These are phyloP conservation scores for Eledona agricola DNA, from an alignment of 2,888 invertebrate genomes.

Conservation along the genomic window DNA sequence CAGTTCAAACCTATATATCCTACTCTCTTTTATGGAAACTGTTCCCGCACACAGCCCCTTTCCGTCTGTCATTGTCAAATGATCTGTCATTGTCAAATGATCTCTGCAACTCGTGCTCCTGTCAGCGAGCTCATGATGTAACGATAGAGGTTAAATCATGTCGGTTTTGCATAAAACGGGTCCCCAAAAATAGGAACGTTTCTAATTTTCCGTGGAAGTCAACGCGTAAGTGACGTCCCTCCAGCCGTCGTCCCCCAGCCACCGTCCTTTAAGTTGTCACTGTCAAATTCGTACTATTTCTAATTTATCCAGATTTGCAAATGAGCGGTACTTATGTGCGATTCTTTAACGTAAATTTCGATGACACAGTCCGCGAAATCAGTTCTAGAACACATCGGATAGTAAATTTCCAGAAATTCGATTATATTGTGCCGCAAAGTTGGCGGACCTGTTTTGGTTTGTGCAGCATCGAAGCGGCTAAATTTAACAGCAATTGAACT, in stretches of 20 bases:
- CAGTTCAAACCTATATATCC: no score
- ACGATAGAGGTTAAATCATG: slow-evolving; percentile 33
- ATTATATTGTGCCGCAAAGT: slow-evolving; percentile 9
- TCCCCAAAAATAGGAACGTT: neutral
- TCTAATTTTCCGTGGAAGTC: no score
- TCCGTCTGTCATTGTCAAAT: no score
- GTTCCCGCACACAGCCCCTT: no score
- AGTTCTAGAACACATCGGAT: slow-evolving; percentile 4
- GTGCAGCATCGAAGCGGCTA: slow-evolving; percentile 33
- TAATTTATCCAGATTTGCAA: no score
- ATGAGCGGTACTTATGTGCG: neutral
- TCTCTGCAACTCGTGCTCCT: slow-evolving; percentile 27
- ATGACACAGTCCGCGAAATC: no score
- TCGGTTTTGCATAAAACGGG: neutral
- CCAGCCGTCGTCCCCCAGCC: neutral
- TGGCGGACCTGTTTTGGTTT: slow-evolving; percentile 21
- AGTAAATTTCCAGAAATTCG: slow-evolving; percentile 13
- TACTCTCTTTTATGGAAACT: no score
- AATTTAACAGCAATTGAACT: slow-evolving; percentile 28
- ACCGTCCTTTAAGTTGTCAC: neutral
- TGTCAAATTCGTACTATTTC: neutral
- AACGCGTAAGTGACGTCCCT: no score
- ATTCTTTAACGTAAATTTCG: no score
- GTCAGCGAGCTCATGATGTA: slow-evolving; percentile 37
- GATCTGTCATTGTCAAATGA: slow-evolving; percentile 24